Percentiles rank a stretch among this genome's conserved stretches.
Conservation (phyloP, 2,888 invertebrate species). For the Nomada hirtipes region DNA sequence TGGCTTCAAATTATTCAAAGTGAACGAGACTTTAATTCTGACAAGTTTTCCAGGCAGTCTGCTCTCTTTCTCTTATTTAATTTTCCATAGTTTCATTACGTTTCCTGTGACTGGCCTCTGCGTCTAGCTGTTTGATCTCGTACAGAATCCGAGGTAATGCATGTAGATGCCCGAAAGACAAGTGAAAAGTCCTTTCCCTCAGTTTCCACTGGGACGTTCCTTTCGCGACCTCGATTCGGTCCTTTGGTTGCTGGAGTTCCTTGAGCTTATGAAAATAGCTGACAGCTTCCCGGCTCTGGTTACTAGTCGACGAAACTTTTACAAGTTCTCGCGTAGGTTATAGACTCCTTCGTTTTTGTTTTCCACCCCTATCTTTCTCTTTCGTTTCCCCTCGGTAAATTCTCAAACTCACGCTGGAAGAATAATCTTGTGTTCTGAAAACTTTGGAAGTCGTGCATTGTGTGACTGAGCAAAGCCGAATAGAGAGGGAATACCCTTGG, state of each 20-base stretch:
- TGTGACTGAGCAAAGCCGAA: neutral
- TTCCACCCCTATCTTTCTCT: conserved; percentile 6
- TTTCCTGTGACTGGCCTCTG: neutral
- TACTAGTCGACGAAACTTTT: conserved; percentile 69
- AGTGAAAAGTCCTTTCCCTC: conserved; percentile 47
- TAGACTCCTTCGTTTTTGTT: conserved; percentile 20
- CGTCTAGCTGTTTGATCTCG: neutral
- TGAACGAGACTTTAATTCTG: neutral
- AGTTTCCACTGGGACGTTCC: conserved; percentile 32
- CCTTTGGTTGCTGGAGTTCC: conserved; percentile 57
- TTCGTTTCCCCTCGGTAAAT: neutral
- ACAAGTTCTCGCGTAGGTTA: conserved; percentile 46
- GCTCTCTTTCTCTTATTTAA: neutral
- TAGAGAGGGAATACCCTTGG: neutral
- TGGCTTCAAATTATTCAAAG: no score
- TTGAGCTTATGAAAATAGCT: conserved; percentile 69
- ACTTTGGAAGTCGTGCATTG: neutral
- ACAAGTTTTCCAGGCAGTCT: neutral
- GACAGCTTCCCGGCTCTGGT: conserved; percentile 64
- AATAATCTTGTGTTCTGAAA: conserved; percentile 23
- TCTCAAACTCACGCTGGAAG: conserved; percentile 1
- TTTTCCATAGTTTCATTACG: neutral
- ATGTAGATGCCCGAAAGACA: conserved; percentile 38
- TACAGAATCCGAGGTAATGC: conserved; percentile 33
- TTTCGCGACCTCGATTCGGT: conserved; percentile 62